Evolutionary conservation across 1,140 invertebrate genomes (phyloP).

Genomic region (Brachionus manjavacas): DNA sequence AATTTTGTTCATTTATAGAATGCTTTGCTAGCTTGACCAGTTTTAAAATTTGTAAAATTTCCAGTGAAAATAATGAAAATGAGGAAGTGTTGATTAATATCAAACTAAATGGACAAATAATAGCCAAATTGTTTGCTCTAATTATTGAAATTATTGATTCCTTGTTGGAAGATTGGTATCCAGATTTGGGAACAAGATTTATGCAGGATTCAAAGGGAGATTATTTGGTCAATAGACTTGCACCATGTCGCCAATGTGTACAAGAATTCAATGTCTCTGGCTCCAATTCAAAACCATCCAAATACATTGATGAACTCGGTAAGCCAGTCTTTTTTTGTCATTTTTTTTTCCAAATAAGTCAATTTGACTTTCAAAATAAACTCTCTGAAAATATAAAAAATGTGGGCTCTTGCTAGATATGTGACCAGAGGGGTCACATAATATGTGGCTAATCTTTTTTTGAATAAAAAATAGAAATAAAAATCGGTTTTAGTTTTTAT

Average conservation of each 20-base stretch:
- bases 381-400: too few species aligned
- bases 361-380: too few species aligned
- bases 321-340: background rate
- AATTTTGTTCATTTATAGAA: conserved; percentile 39
- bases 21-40: background rate
- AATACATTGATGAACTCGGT: background rate
- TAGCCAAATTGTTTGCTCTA: conserved; percentile 30
- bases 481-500: too few species aligned
- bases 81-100: background rate
- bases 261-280: conserved; percentile 43
- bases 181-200: conserved; percentile 86
- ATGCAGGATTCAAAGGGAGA: conserved; percentile 93
- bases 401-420: too few species aligned
- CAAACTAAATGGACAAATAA: conserved; percentile 1
- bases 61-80: background rate
- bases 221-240: conserved; percentile 84
- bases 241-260: conserved; percentile 79
- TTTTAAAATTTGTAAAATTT: background rate
- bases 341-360: too few species aligned
- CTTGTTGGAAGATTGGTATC: conserved; percentile 95
- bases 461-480: too few species aligned
- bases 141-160: conserved; percentile 69
- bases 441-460: too few species aligned
- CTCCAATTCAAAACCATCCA: background rate
- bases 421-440: too few species aligned